phyloP scores from a whole-genome alignment of 2,888 invertebrate genomes.

The Microplitis manilae region DNA sequence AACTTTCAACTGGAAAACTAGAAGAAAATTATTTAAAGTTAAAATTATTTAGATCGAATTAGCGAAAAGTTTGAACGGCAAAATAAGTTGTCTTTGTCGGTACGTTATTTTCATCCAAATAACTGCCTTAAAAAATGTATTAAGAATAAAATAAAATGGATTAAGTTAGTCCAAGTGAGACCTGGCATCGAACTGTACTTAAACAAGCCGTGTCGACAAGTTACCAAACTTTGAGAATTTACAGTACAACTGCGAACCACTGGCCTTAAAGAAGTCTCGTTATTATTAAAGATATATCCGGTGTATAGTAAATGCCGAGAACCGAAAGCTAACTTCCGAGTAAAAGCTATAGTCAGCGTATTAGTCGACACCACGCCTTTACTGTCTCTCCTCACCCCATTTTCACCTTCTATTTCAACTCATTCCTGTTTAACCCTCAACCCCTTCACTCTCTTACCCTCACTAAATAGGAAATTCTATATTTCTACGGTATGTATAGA shows the following conservation, averaged over 20 bases:
- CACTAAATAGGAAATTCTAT: not conserved
- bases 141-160: not conserved
- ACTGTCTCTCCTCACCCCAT: slow-evolving; percentile 26
- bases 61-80: too few species aligned
- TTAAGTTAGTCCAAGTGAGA: not conserved
- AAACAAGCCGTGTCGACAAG: slow-evolving; percentile 9
- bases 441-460: too few species aligned
- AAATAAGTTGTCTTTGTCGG: too few species aligned
- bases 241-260: slow-evolving; percentile 62
- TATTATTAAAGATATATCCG: slow-evolving; percentile 54
- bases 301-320: not conserved
- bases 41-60: too few species aligned
- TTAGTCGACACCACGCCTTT: slow-evolving; percentile 7
- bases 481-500: slow-evolving; percentile 12
- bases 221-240: slow-evolving; percentile 60
- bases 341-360: slow-evolving; percentile 7
- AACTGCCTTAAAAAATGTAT: too few species aligned
- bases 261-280: slow-evolving; percentile 55
- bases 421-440: not conserved
- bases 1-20: too few species aligned
- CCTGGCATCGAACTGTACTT: not conserved
- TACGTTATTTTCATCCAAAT: too few species aligned
- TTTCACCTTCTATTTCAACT: slow-evolving; percentile 7
- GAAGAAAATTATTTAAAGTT: too few species aligned
- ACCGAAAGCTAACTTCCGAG: slow-evolving; percentile 37